Conservation (phyloP, 2,888 invertebrate genomes). For the Steinernema hermaphroditum region DNA sequence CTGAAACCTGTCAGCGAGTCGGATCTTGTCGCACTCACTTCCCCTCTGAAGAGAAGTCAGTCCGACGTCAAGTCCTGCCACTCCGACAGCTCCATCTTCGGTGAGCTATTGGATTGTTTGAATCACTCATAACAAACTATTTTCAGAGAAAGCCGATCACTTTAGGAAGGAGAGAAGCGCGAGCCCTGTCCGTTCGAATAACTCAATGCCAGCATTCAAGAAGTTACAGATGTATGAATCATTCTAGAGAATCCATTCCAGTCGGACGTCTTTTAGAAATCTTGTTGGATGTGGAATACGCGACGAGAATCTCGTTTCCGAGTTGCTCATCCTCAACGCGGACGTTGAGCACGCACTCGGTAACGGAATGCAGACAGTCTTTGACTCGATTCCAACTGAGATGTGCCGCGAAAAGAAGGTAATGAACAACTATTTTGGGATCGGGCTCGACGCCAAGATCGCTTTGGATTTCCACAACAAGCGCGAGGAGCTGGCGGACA, state of each 20-base stretch:
- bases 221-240: slow-evolving; percentile 15
- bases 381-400: slow-evolving; percentile 14
- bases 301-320: slow-evolving; percentile 19
- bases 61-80: slow-evolving; percentile 12
- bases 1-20: slow-evolving; percentile 21
- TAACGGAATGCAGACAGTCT: slow-evolving; percentile 13
- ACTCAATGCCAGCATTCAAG: slow-evolving; percentile 11
- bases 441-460: slow-evolving; percentile 96
- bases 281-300: slow-evolving; percentile 19
- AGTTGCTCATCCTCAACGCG: slow-evolving; percentile 7
- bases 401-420: slow-evolving; percentile 83
- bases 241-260: not conserved
- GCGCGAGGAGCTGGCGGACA: slow-evolving; percentile 93
- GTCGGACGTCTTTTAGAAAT: slow-evolving; percentile 20
- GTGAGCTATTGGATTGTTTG: not conserved
- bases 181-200: not conserved
- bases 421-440: slow-evolving; percentile 98
- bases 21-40: slow-evolving; percentile 13
- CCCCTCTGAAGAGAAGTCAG: slow-evolving; percentile 10
- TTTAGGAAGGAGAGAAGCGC: not conserved
- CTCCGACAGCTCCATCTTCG: slow-evolving; percentile 24
- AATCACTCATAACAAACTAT: not conserved
- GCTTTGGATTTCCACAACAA: slow-evolving; percentile 94
- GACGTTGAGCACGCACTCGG: slow-evolving; percentile 16
- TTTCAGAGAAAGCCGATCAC: slow-evolving; percentile 10